phyloP scores from a whole-genome alignment of 1,140 invertebrate species.

The Trachymyrmex septentrionalis region DNA sequence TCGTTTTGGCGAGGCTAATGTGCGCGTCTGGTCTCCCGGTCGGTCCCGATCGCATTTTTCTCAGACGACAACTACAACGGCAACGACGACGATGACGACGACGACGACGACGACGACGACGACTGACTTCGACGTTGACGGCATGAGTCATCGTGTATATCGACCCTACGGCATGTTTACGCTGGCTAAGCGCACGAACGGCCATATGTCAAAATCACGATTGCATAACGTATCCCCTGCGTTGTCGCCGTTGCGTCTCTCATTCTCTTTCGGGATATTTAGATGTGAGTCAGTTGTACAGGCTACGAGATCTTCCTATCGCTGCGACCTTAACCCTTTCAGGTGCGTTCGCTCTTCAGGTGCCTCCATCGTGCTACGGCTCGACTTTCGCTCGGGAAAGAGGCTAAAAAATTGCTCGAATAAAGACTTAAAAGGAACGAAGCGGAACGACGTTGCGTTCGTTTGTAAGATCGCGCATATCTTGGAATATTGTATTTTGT shows the following conservation, averaged over 20 bases:
- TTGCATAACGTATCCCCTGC: constrained; percentile 71
- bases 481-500: background rate
- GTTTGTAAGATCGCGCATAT: background rate
- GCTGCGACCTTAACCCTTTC: constrained; percentile 70
- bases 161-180: constrained; percentile 76
- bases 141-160: constrained; percentile 75
- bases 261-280: constrained; percentile 65
- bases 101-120: background rate
- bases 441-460: background rate
- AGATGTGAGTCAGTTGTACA: constrained; percentile 70
- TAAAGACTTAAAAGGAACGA: background rate
- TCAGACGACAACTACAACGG: constrained; percentile 37
- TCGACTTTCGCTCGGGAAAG: constrained; percentile 14
- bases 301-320: constrained; percentile 74
- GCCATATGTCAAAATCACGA: constrained; percentile 78
- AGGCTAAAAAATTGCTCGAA: constrained; percentile 11
- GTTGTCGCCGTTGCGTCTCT: background rate
- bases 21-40: constrained; percentile 40
- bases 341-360: constrained; percentile 10
- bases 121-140: constrained; percentile 46
- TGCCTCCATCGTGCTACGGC: background rate
- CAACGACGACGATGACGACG: background rate
- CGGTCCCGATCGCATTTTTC: constrained; percentile 65
- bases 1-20: constrained; percentile 60
- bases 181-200: constrained; percentile 63